phyloP scores from a whole-genome alignment of 2,888 invertebrate genomes.

The Epicampocera succincta region DNA sequence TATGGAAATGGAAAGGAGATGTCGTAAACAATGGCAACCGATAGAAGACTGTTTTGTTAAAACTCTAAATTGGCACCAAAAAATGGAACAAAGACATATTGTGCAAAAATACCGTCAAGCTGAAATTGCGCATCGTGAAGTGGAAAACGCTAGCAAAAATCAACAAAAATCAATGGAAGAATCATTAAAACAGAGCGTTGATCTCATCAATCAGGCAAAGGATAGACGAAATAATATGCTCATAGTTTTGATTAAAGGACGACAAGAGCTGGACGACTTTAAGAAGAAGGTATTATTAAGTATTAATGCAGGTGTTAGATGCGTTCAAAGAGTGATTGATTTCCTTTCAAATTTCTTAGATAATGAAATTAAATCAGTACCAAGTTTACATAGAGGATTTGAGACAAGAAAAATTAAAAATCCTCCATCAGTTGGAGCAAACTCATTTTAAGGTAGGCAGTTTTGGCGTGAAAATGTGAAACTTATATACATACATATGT shows the following conservation, averaged over 20 bases:
- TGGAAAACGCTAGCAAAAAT: conserved; percentile 8
- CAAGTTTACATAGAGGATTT: conserved; percentile 26
- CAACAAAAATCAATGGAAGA: conserved; percentile 1
- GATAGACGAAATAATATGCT: conserved; percentile 44
- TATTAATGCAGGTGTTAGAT: too few relatives aligned
- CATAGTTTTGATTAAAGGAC: conserved; percentile 15
- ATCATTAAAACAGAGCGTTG: conserved; percentile 7
- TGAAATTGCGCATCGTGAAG: conserved; percentile 24
- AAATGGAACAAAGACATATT: conserved; percentile 59
- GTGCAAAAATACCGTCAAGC: conserved; percentile 51
- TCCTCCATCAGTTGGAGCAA: conserved; percentile 28
- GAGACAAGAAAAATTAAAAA: conserved; percentile 23
- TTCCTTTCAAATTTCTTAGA: conserved; percentile 19
- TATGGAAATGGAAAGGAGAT: conserved; percentile 62
- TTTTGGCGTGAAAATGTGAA: not conserved
- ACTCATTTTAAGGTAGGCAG: conserved; percentile 33
- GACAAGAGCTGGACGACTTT: not conserved
- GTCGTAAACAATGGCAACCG: conserved; percentile 52
- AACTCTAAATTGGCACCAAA: conserved; percentile 46
- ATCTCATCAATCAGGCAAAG: conserved; percentile 4
- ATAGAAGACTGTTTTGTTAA: conserved; percentile 40
- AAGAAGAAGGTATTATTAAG: conserved; percentile 46
- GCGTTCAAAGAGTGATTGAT: too few relatives aligned
- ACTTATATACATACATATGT: not conserved
- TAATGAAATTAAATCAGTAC: conserved; percentile 40